Conservation (phyloP, 2,797 vertebrate species). For the Lagocephalus sceleratus region DNA sequence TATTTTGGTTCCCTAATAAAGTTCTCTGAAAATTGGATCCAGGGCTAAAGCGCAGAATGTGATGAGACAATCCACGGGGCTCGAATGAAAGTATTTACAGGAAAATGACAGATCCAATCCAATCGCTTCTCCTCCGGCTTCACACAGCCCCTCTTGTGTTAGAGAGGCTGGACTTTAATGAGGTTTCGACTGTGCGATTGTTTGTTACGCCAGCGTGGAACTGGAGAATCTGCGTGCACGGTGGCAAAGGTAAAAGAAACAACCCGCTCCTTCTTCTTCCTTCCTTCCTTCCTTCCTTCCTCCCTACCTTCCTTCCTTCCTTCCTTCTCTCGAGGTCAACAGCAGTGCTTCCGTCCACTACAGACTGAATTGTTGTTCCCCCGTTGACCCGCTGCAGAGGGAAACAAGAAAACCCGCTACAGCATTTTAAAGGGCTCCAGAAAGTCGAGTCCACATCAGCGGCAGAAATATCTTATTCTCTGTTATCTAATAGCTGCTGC, state of each 20-base stretch:
- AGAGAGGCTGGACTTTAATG: too few relatives aligned
- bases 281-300: not conserved
- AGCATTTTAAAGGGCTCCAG: conserved; percentile 21
- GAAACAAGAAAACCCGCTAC: conserved; percentile 26
- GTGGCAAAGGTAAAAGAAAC: too few relatives aligned
- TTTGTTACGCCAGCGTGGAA: conserved; percentile 12
- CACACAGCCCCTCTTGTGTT: too few relatives aligned
- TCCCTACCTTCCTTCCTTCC: conserved; percentile 1
- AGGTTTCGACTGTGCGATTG: too few relatives aligned
- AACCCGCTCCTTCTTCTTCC: conserved; percentile 18
- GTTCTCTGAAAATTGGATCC: conserved; percentile 65
- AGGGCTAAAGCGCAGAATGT: too few relatives aligned
- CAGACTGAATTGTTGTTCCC: conserved; percentile 29
- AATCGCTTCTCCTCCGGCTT: too few relatives aligned
- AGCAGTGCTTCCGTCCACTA: conserved; percentile 15
- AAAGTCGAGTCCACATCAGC: conserved; percentile 31
- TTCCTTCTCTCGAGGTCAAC: not conserved
- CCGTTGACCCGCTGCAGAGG: conserved; percentile 3
- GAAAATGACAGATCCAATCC: too few relatives aligned
- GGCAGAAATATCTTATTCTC: conserved; percentile 23
- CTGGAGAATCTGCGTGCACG: conserved; percentile 39
- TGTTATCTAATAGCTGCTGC: conserved; percentile 23
- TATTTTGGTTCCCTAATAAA: conserved; percentile 61
- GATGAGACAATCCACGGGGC: too few relatives aligned
- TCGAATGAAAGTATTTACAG: too few relatives aligned